Evolutionary conservation across 2,888 invertebrate species (phyloP).

Genomic region (Thelaira solivaga): DNA sequence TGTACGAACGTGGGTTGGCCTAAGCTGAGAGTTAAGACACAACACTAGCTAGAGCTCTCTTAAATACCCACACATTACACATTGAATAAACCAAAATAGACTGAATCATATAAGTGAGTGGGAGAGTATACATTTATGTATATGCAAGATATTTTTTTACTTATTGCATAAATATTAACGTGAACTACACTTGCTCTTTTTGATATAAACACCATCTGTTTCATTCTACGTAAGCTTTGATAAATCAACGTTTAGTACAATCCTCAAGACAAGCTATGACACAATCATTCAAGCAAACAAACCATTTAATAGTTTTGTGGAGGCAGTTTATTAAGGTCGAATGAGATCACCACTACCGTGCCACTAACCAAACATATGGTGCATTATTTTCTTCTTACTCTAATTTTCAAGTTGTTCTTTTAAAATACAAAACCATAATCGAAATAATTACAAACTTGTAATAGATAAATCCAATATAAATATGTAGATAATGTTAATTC

Average conservation of each 20-base stretch:
- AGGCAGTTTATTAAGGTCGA: constrained; percentile 57
- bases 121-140: background rate
- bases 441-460: too few relatives aligned
- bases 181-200: background rate
- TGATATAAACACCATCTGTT: constrained; percentile 13
- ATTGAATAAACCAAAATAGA: background rate
- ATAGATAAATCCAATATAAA: too few relatives aligned
- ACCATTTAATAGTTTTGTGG: constrained; percentile 44
- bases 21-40: too few relatives aligned
- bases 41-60: background rate
- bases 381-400: too few relatives aligned
- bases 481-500: too few relatives aligned
- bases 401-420: too few relatives aligned
- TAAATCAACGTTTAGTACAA: constrained; percentile 17
- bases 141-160: too few relatives aligned
- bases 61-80: constrained; percentile 7
- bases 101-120: constrained; percentile 1
- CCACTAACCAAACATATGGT: constrained; percentile 47
- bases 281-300: constrained; percentile 49
- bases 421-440: too few relatives aligned
- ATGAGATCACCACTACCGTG: constrained; percentile 47
- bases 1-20: too few relatives aligned
- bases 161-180: too few relatives aligned
- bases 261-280: constrained; percentile 39
- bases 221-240: background rate